phyloP scores from a whole-genome alignment of 2,888 invertebrate species.

The Latrodectus hesperus region DNA sequence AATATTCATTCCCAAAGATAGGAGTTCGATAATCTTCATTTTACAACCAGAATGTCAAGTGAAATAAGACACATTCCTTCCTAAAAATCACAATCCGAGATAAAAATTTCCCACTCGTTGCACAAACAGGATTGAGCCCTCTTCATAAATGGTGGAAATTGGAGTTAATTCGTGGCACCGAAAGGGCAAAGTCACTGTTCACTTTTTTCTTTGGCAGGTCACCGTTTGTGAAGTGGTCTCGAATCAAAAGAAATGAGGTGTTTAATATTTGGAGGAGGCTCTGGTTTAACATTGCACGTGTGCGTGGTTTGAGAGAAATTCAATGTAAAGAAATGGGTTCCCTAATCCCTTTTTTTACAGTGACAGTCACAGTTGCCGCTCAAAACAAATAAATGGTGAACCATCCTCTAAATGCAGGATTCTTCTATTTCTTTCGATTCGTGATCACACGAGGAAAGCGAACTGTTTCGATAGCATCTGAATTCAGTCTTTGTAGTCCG shows the following conservation, averaged over 20 bases:
- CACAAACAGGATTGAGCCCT: not conserved
- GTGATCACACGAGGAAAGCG: not conserved
- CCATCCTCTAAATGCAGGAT: not conserved
- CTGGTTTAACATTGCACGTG: conserved; percentile 11
- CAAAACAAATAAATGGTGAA: not conserved
- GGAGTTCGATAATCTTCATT: conserved; percentile 9
- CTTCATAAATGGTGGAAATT: not conserved
- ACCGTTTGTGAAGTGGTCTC: not conserved
- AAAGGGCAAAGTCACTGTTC: not conserved
- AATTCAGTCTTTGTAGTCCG: conserved; percentile 56
- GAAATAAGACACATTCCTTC: conserved; percentile 28
- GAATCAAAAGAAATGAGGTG: not conserved
- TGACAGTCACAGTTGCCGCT: not conserved
- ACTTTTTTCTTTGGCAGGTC: not conserved
- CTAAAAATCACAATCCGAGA: not conserved
- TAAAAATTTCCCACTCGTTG: not conserved
- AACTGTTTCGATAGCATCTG: not conserved
- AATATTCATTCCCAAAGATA: not conserved
- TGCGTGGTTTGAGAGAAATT: conserved; percentile 15
- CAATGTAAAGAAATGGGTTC: not conserved
- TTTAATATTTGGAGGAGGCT: not conserved
- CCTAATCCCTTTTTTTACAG: not conserved
- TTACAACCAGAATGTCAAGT: conserved; percentile 41
- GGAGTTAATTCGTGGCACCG: not conserved
- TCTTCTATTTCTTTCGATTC: not conserved